phyloP scores from a whole-genome alignment of 2,888 invertebrate species.

The Metacarcinus magister region DNA sequence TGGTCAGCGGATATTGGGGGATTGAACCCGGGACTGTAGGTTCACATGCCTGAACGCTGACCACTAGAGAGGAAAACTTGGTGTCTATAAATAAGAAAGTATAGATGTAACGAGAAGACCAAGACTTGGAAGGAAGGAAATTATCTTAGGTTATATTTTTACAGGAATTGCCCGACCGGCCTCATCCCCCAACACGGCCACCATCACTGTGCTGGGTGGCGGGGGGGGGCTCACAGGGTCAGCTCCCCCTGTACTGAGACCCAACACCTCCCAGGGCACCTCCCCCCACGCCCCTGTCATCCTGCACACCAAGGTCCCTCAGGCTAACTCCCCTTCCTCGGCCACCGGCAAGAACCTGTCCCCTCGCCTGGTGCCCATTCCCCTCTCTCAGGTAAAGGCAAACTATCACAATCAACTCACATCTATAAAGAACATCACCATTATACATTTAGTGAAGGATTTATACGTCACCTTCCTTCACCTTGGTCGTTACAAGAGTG shows the following conservation, averaged over 20 bases:
- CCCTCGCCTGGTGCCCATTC: constrained; percentile 72
- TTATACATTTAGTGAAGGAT: too few species aligned
- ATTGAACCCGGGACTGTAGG: too few species aligned
- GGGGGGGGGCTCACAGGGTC: constrained; percentile 51
- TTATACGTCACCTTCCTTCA: too few species aligned
- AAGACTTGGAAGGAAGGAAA: background rate
- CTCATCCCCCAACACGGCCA: constrained; percentile 50
- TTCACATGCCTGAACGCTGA: too few species aligned
- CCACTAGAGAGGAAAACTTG: too few species aligned
- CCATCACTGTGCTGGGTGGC: constrained; percentile 72
- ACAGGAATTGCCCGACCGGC: constrained; percentile 59
- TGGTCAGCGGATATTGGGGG: too few species aligned
- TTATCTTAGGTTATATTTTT: constrained; percentile 20
- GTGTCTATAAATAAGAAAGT: too few species aligned
- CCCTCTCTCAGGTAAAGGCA: constrained; percentile 70
- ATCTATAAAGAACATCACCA: too few species aligned
- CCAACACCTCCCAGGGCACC: constrained; percentile 63
- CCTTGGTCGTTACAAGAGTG: too few species aligned
- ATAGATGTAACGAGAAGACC: background rate
- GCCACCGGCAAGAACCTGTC: constrained; percentile 50
- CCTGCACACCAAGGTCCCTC: constrained; percentile 70
- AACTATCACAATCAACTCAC: background rate
- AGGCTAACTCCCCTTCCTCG: background rate
- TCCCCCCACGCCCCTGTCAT: constrained; percentile 69
- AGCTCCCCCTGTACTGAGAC: constrained; percentile 51